Evolutionary conservation across 2,113 vertebrate genomes (phyloP), one percentile per base, ranked within the genome.

Genomic region (Hymenochirus boettgeri): DNA sequence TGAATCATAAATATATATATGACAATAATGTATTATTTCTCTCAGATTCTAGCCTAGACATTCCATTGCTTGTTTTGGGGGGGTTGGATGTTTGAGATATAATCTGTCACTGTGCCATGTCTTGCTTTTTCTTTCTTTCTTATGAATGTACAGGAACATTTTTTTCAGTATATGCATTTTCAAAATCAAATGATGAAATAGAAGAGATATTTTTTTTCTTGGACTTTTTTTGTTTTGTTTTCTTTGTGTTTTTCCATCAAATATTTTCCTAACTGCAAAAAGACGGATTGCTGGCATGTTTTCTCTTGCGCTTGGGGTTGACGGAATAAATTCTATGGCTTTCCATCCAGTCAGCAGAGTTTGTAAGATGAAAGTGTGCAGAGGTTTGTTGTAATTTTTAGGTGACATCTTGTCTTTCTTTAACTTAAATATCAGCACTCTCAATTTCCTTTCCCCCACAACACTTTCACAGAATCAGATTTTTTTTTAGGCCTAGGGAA

Each of bases 381-480:
- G 55, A 22, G 57, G 56, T 52, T 60, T 59, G 56, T 48, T 60
- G 53, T 69, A 60, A 60, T 33, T 52, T 67, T 69, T 67, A 69
- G 56, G 31, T 69, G 65, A 60, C 65, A 69, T 69, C 55, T 60
- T 69, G 46, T 69, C 56, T 66, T 58, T 50, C 29, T 53, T 51
- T 69, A 29, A 60, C 56, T 69, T 59, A 69, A 52, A 69, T 57
- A 69, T 69, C 65, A 60, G 59, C 60, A 57, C 65, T 53, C 33
- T 59, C 55, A 29, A 52, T 53, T 57, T 60, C 31, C 58, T 67
- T 67, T n/a, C 58, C 64, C 58, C 51, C 56, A n/a, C 51, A 64
- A 55, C 65, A 67, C 25, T 67, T 59, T 50, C 65, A 39, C 52
- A 31, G 59, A 26, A 59, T 56, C 56, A 52, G 65, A 67, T 59